Evolutionary conservation across 1,140 invertebrate species (phyloP), one percentile per base, ranked within the genome.

Genomic region (Patella vulgata): DNA sequence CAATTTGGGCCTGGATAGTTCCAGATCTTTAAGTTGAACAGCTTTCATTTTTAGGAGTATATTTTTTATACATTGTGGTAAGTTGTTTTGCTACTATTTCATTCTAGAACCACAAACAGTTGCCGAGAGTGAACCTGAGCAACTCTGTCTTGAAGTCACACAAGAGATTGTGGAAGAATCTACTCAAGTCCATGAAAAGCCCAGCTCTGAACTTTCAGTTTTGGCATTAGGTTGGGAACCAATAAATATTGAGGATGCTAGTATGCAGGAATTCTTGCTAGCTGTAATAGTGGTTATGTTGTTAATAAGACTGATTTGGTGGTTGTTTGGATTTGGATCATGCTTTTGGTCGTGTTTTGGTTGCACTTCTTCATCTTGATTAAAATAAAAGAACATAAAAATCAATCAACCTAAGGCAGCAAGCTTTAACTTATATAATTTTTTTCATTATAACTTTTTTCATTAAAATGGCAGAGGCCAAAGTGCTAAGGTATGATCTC

Each of bases 221-320:
- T 56, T 63, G 42, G 59, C 68, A 55, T 48, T 78, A 79, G 77
- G 74, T 77, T 72, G 74, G 74, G 67, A 68, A 57, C 59, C 68
- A 23, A 51, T 62, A 40, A 61, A 62, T 61, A 46, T 71, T 53
- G 69, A 68, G 40, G 69, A 76, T 71, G 71, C 68, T 48, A 68
- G 74, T 71, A 76, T 76, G 74, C 67, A 71, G 51, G 56, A 61
- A 23, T 71, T 74, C 50, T 51, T 76, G 50, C 63, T 74, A 31
- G 54, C 66, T 36, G 43, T 71, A 46, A 53, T 74, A 25, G 36
- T 76, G 36, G 28, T 66, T 12, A 67, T 72, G 44, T 46, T 76
- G 43, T 42, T 72, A 30, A 50, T 69, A 21, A 62, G 63, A 40
- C 48, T 74, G 46, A 46, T 71, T 58, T 63, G 66, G 47, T 77